Percentiles rank a stretch among this genome's conserved stretches.
Evolutionary conservation across 64 coral and sea anemone genomes (phyloP).

Genomic region (Catalaphyllia jardinei): DNA sequence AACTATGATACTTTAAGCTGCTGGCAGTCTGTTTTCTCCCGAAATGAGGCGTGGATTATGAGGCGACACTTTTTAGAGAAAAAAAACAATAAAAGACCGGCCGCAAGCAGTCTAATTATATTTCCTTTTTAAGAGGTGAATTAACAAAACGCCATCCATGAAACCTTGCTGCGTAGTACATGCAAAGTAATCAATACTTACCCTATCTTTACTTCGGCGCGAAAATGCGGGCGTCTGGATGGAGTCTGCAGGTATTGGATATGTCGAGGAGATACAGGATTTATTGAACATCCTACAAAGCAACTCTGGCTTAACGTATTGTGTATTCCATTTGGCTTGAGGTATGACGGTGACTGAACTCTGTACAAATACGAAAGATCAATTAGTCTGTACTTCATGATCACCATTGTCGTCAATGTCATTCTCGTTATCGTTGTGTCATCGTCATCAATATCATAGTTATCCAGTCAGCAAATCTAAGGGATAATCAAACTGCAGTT

Average conservation of each 20-base stretch:
- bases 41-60: too few relatives aligned
- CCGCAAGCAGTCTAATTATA: too few relatives aligned
- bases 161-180: too few relatives aligned
- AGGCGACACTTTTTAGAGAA: too few relatives aligned
- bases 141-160: too few relatives aligned
- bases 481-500: too few relatives aligned
- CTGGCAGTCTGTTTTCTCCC: too few relatives aligned
- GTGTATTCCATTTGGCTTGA: slow-evolving; percentile 59
- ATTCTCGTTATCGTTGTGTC: neutral
- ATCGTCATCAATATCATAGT: neutral
- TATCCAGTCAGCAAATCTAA: too few relatives aligned
- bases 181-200: neutral
- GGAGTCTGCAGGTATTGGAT: slow-evolving; percentile 22
- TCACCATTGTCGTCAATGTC: neutral
- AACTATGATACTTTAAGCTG: too few relatives aligned
- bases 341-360: slow-evolving; percentile 72
- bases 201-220: slow-evolving; percentile 32
- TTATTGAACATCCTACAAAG: slow-evolving; percentile 62
- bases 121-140: too few relatives aligned
- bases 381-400: neutral
- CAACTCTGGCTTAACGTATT: slow-evolving; percentile 68
- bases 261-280: slow-evolving; percentile 46
- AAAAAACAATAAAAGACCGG: too few relatives aligned
- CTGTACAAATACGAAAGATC: slow-evolving; percentile 9
- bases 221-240: slow-evolving; percentile 38